Conservation (phyloP, 2,888 invertebrate genomes). For the Leptura quadrifasciata region DNA sequence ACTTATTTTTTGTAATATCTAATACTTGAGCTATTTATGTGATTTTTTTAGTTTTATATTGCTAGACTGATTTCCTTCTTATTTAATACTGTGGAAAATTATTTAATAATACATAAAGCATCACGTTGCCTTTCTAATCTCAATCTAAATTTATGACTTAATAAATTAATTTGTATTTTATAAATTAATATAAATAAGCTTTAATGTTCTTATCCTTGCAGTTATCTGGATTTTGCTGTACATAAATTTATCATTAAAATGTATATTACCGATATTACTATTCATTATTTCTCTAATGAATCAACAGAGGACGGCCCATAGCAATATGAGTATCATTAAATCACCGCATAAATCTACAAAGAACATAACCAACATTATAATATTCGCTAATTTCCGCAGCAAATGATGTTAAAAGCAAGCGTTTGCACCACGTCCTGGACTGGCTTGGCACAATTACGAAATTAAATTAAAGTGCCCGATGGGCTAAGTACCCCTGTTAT, state of each 20-base stretch:
- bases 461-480: slow-evolving; percentile 48
- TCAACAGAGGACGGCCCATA: slow-evolving; percentile 3
- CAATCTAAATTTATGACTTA: not conserved
- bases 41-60: too few relatives aligned
- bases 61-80: too few relatives aligned
- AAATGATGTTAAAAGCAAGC: slow-evolving; percentile 29
- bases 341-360: slow-evolving; percentile 21
- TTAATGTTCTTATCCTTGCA: not conserved
- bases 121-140: not conserved
- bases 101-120: too few relatives aligned
- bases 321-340: slow-evolving; percentile 22
- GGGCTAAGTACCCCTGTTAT: slow-evolving; percentile 34
- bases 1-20: too few relatives aligned
- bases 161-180: slow-evolving; percentile 1
- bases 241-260: slow-evolving; percentile 5
- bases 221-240: not conserved
- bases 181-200: not conserved
- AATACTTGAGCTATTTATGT: too few relatives aligned
- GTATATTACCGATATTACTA: slow-evolving; percentile 23
- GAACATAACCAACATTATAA: slow-evolving; percentile 27
- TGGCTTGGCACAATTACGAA: slow-evolving; percentile 45
- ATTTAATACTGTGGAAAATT: too few relatives aligned
- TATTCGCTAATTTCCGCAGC: slow-evolving; percentile 39
- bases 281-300: slow-evolving; percentile 22
- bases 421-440: slow-evolving; percentile 32